Conservation (phyloP, 2,113 vertebrate genomes). For the Salminus brasiliensis region DNA sequence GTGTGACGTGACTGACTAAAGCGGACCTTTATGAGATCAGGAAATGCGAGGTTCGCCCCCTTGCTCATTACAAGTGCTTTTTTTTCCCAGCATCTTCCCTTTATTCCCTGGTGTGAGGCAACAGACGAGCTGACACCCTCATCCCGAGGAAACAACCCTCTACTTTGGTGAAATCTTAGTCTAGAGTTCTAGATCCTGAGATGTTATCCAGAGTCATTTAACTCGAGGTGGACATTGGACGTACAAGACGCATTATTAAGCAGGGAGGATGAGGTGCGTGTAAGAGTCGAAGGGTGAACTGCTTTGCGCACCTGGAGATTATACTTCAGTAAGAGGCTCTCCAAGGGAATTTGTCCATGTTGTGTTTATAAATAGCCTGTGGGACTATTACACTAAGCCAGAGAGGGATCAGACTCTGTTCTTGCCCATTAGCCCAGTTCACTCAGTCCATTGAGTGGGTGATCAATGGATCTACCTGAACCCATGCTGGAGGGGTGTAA, state of each 20-base stretch:
- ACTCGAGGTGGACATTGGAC: slow-evolving; percentile 1
- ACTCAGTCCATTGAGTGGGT: background rate
- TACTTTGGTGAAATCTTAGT: background rate
- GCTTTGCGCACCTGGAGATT: slow-evolving; percentile 12
- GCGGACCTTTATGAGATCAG: background rate
- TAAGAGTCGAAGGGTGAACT: slow-evolving; percentile 9
- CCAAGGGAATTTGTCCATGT: slow-evolving; percentile 18
- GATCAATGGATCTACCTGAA: background rate
- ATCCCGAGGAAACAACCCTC: background rate
- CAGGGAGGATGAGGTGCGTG: background rate
- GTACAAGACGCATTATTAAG: slow-evolving; percentile 1
- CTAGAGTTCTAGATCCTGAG: background rate
- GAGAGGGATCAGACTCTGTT: slow-evolving; percentile 15
- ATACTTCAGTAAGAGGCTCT: slow-evolving; percentile 38
- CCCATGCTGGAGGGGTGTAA: background rate
- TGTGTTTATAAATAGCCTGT: slow-evolving; percentile 41
- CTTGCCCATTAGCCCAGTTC: slow-evolving; percentile 15
- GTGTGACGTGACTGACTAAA: background rate
- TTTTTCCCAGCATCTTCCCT: background rate
- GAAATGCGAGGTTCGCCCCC: background rate
- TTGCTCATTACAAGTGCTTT: background rate
- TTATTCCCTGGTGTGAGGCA: background rate
- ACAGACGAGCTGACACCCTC: background rate
- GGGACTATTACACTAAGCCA: slow-evolving; percentile 26
- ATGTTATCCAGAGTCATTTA: background rate